A percentile compares a stretch with the other conserved stretches of the same genome.
Evolutionary conservation across 2,797 vertebrate species (phyloP).

Genomic region (Centropyge bicolor): DNA sequence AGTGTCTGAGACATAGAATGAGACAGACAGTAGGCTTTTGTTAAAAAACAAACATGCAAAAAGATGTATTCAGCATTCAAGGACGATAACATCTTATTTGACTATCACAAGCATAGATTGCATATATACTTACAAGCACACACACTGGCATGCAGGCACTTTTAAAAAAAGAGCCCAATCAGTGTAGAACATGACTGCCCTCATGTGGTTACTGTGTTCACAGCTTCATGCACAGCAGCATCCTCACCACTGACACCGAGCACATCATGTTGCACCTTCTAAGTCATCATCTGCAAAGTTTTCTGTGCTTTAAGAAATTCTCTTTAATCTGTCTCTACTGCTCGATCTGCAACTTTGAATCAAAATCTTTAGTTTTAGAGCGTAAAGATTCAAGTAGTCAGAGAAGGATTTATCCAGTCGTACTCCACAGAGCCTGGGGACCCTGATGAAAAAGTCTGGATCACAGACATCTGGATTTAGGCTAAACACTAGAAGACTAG

Average conservation of each 20-base stretch:
- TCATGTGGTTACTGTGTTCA: conserved; percentile 64
- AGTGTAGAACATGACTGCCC: conserved; percentile 71
- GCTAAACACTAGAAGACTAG: conserved; percentile 13
- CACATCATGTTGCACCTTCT: conserved; percentile 17
- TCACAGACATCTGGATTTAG: conserved; percentile 30
- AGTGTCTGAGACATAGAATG: conserved; percentile 83
- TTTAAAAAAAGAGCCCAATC: neutral
- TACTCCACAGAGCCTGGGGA: conserved; percentile 22
- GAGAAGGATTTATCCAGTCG: conserved; percentile 45
- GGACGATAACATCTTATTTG: neutral
- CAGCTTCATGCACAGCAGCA: conserved; percentile 4
- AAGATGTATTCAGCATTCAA: conserved; percentile 12
- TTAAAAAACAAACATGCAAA: conserved; percentile 9
- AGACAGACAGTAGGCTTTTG: neutral
- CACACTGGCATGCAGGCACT: neutral
- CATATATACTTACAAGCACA: conserved; percentile 18
- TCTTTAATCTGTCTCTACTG: conserved; percentile 46
- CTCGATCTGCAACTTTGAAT: conserved; percentile 29
- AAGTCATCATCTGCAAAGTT: conserved; percentile 39
- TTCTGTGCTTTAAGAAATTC: conserved; percentile 25
- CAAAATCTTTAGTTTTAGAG: conserved; percentile 33
- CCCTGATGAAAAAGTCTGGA: conserved; percentile 27
- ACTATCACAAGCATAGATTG: conserved; percentile 6
- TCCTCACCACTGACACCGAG: conserved; percentile 18
- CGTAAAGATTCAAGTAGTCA: conserved; percentile 33